Percentiles rank a stretch among this genome's conserved stretches.
phyloP scores from a whole-genome alignment of 2,888 invertebrate genomes.

The Cryptocheilus praepositus region DNA sequence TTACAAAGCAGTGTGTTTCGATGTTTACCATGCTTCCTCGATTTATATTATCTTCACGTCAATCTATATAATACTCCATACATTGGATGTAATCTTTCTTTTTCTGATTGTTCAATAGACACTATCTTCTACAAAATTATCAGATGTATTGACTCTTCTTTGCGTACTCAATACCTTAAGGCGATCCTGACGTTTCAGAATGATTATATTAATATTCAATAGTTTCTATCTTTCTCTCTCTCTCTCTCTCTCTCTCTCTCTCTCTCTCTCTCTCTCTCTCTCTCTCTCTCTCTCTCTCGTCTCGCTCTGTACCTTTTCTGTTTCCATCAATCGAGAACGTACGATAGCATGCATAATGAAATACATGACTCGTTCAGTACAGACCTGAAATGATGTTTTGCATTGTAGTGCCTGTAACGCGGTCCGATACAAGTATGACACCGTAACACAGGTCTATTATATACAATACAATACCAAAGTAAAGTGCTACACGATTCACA shows the following conservation, averaged over 20 bases:
- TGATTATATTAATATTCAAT: slow-evolving; percentile 11
- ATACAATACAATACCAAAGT: slow-evolving; percentile 12
- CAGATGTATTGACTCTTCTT: slow-evolving; percentile 44
- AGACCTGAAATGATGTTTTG: slow-evolving; percentile 11
- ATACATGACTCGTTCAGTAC: slow-evolving; percentile 54
- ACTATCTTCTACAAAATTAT: slow-evolving; percentile 46
- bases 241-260: slow-evolving; percentile 8
- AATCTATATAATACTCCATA: slow-evolving; percentile 43
- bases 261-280: neutral
- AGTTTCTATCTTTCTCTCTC: neutral
- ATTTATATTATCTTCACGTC: slow-evolving; percentile 44
- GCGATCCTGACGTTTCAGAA: slow-evolving; percentile 29
- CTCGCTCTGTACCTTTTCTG: too few species aligned
- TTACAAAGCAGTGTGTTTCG: slow-evolving; percentile 41
- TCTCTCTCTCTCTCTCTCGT: neutral
- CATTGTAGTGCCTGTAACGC: slow-evolving; percentile 7
- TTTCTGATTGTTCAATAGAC: slow-evolving; percentile 57
- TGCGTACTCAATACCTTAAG: slow-evolving; percentile 41
- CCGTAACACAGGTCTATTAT: neutral
- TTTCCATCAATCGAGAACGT: slow-evolving; percentile 22
- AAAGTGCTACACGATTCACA: slow-evolving; percentile 16
- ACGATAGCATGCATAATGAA: slow-evolving; percentile 45
- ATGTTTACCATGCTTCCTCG: slow-evolving; percentile 61
- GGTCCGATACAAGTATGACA: too few species aligned
- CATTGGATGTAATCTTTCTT: slow-evolving; percentile 47